Base-by-base conservation (phyloP, 2,888 invertebrate species). In the Mythimna impura region DNA sequence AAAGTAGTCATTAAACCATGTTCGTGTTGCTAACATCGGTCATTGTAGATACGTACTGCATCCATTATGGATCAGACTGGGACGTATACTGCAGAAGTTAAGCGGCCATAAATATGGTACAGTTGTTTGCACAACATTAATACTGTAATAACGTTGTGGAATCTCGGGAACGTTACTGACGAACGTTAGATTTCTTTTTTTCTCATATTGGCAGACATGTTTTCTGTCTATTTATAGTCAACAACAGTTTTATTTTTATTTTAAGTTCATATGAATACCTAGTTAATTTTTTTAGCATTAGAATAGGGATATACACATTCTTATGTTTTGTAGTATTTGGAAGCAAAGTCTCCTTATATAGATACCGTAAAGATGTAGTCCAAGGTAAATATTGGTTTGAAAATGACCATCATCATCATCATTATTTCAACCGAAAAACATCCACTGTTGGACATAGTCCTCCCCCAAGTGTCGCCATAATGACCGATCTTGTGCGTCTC, bases 21-120 rank as follows among this genome's bases (percentile, higher is more conserved):
- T 10, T 76, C 69, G 60, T 78, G 69, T 60, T 81, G 62, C 76
- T 76, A 70, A 63, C 66, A 69, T 80, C 47, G 58, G 62, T 64
- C 54, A 80, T 66, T 63, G 34, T 30, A 64, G 55, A 60, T 71
- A 60, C 3, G 22, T 40, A n/a, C 50, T 47, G 34, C 30, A 43
- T 25, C 40, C 57, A 30, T 74, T 74, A 57, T 57, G 55, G 40
- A 25, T 17, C 55, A 52, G 40, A 22, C 43, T 57, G 75, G 34
- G 55, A 66, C 63, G 12, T 73, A 80, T 63, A 80, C 30, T 64
- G 58, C 63, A 78, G 17, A 47, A 43, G 58, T 58, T 43, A 78
- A 71, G 17, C 25, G 60, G 54, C 10, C 40, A 65, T 65, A 61
- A 71, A 76, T 64, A 61, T 64, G 62, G 40, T 61, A 5, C 47